Evolutionary conservation across 2,888 invertebrate genomes (phyloP), one percentile per base, ranked within the genome.

Genomic region (Prionchulus punctatus): DNA sequence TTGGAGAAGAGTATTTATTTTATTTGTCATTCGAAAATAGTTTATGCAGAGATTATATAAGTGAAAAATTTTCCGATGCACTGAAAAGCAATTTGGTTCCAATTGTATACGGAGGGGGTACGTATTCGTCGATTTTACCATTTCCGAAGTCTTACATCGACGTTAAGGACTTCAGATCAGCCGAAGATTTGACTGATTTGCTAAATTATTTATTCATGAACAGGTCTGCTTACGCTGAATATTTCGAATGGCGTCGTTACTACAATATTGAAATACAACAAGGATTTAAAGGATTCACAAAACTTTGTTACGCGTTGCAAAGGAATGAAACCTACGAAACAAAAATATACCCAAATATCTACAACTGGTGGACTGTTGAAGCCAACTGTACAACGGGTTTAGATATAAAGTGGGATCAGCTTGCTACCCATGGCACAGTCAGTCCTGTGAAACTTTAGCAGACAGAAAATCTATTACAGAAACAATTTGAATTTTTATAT

Each of bases 351-450:
- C 7, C 23, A 3, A 28, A 50, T 50, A 26, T 50, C 12, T 12
- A 50, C 15, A n/a, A 61, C 53, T 58, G 31, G 64, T 72, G 73
- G 43, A 65, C 18, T 18, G 36, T 12, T 7, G 18, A 36, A 7
- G 36, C 36, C 18, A 36, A 36, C 7, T 36, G 36, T n/a, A n/a
- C n/a, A n/a, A n/a, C n/a, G n/a, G n/a, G n/a, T n/a, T n/a, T n/a
- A n/a, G n/a, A n/a, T n/a, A n/a, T n/a, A n/a, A n/a, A n/a, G n/a
- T n/a, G n/a, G n/a, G n/a, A n/a, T n/a, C n/a, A n/a, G n/a, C n/a
- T n/a, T n/a, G n/a, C n/a, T n/a, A n/a, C n/a, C n/a, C n/a, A n/a
- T n/a, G n/a, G n/a, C n/a, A n/a, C n/a, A n/a, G n/a, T n/a, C n/a
- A n/a, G n/a, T n/a, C n/a, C n/a, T n/a, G n/a, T n/a, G n/a, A n/a